Base-by-base conservation (phyloP, 2,797 vertebrate genomes). In the Ambastaia sidthimunki region DNA sequence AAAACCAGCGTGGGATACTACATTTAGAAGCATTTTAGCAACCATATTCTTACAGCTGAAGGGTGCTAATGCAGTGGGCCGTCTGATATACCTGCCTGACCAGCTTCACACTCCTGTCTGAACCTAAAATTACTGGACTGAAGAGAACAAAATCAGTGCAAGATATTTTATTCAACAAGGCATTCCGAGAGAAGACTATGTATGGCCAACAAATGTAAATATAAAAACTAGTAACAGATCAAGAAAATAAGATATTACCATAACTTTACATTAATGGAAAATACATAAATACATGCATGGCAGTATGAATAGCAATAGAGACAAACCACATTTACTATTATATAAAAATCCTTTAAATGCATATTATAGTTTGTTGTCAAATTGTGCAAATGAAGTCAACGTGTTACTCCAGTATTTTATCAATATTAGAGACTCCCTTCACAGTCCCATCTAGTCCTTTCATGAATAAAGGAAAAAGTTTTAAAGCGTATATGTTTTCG, bases 141-240 rank as follows among this genome's bases (percentile, higher is more conserved):
- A 16, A 80, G 74, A 84, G 37, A 34, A 78, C 63, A 31, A 13
- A 57, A 82, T 80, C 50, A 57, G 68, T 21, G 69, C 69, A 83
- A 85, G 68, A 76, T 41, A 63, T 83, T 86, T 76, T 76, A 81
- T 84, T 84, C 57, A 79, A 67, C 67, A 76, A 70, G 80, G 63
- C 50, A 71, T 74, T 31, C 76, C 23, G 9, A 72, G 63, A 82
- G 73, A 82, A 85, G 60, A 71, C 54, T 71, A 62, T 74, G 74
- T 80, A 28, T 66, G 74, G 52, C 55, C 59, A 75, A 74, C 23
- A 74, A 80, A 66, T 76, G 41, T 68, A 48, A 75, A 81, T 81
- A 71, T 74, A 82, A 82, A 85, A 85, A 75, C 44, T 59, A 52
- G 81, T 41, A 81, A 34, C 55, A 55, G 55, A 60, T 69, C 25